Base-by-base conservation (phyloP, 1,140 invertebrate species). In the Agrypnia vestita region DNA sequence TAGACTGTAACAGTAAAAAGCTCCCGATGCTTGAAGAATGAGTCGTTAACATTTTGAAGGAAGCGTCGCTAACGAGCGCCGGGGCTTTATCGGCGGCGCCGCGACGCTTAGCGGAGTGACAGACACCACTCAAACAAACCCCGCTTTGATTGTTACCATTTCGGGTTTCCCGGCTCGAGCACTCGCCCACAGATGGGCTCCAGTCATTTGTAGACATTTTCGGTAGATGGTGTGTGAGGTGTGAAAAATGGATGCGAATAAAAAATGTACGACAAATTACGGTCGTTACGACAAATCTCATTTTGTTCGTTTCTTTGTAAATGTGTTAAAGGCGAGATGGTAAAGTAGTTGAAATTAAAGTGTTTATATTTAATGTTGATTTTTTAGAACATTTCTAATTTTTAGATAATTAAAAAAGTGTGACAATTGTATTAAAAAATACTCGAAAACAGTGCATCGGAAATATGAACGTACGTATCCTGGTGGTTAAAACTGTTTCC, bases 1-100 rank as follows among this genome's bases (percentile, higher is more conserved):
- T 44, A 44, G 56, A 47, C 67, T 62, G 61, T 35, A 61, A 72
- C 21, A 61, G 56, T 59, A 64, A 76, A 76, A 55, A 79, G 73
- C 71, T 72, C 69, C 56, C 78, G 72, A 79, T 74, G 78, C 49
- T 44, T 74, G 71, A 79, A 74, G 71, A 76, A 80, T 59, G 74
- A 72, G 73, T 77, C 79, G 79, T 80, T 80, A 80, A 80, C 79
- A 80, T 80, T 80, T 80, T 72, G 79, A 44, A 76, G 73, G 55
- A 76, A 62, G 55, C 59, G 73, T 56, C 62, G 49, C 64, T 78
- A 78, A 78, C 76, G 76, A 78, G 76, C 76, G 51, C 56, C 53
- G 76, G 4, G 43, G 76, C 76, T 76, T 35, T 72, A 53, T 53
- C 69, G 69, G 46, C 73, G 73, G 55, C 59, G 73, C 47, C 55